phyloP scores from a whole-genome alignment of 1,140 invertebrate genomes.

The Drosophila setifemur region DNA sequence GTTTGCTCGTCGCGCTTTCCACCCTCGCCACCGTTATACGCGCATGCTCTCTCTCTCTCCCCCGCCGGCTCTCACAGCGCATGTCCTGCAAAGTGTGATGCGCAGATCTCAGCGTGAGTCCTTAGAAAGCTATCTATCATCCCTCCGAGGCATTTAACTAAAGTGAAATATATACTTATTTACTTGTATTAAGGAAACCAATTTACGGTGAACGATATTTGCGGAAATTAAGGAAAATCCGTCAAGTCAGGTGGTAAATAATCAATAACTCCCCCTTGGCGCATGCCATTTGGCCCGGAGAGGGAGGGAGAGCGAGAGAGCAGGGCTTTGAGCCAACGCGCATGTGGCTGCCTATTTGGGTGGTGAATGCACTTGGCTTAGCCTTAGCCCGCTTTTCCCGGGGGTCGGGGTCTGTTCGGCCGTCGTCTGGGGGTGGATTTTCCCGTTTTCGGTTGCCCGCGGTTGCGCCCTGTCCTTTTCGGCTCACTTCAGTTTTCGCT shows the following conservation, averaged over 20 bases:
- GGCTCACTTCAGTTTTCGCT: slow-evolving; percentile 56
- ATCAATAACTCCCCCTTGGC: slow-evolving; percentile 41
- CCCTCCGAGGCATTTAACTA: not conserved
- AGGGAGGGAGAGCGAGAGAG: slow-evolving; percentile 3
- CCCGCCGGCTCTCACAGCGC: slow-evolving; percentile 41
- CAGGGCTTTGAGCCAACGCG: slow-evolving; percentile 32
- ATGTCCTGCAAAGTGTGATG: slow-evolving; percentile 73
- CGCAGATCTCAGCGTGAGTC: slow-evolving; percentile 67
- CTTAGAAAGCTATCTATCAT: not conserved
- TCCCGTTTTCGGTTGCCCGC: slow-evolving; percentile 50
- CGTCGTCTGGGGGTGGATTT: slow-evolving; percentile 62
- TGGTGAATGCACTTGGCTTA: slow-evolving; percentile 76
- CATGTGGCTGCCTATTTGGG: slow-evolving; percentile 59
- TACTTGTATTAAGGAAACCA: not conserved
- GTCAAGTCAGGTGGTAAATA: slow-evolving; percentile 3
- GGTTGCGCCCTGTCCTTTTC: slow-evolving; percentile 61
- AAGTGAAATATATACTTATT: not conserved
- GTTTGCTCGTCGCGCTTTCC: slow-evolving; percentile 21
- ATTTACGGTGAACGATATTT: no score
- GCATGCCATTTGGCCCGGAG: slow-evolving; percentile 23
- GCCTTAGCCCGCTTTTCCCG: slow-evolving; percentile 36
- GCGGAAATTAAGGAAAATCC: not conserved
- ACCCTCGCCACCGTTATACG: slow-evolving; percentile 28
- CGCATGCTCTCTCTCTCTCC: slow-evolving; percentile 3
- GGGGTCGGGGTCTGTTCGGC: not conserved